phyloP scores from a whole-genome alignment of 2,888 invertebrate genomes.

The Ametastegia equiseti region DNA sequence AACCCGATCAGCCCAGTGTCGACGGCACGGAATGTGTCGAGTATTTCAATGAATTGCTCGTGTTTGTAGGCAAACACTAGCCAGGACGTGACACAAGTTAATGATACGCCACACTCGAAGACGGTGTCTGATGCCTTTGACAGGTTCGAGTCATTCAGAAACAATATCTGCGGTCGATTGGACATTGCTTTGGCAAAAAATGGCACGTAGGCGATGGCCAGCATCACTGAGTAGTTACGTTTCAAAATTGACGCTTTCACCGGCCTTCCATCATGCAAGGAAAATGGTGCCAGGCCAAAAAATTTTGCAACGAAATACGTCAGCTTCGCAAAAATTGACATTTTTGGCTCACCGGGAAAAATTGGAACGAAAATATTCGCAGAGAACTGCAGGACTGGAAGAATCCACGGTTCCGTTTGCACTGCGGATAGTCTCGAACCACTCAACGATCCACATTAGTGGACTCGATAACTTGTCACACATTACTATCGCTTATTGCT shows the following conservation, averaged over 20 bases:
- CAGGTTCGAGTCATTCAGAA: neutral
- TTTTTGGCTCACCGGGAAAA: too few relatives aligned
- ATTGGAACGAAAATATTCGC: neutral
- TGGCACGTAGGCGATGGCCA: neutral
- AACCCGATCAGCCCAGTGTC: neutral
- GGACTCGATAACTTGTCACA: neutral
- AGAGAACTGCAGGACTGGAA: neutral
- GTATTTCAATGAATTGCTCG: neutral
- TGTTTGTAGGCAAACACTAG: constrained; percentile 2
- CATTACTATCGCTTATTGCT: neutral
- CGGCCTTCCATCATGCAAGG: neutral
- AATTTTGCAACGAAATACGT: neutral
- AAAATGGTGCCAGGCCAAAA: constrained; percentile 14
- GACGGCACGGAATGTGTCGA: neutral
- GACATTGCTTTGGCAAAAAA: neutral
- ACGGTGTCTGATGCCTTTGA: neutral
- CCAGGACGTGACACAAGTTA: constrained; percentile 10
- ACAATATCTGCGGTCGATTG: neutral
- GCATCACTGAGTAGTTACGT: neutral
- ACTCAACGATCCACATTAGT: neutral
- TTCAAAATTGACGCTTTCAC: neutral
- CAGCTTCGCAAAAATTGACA: neutral
- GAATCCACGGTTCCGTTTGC: neutral
- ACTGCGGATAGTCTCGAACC: neutral
- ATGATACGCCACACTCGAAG: neutral